A percentile compares a stretch with the other conserved stretches of the same genome.
phyloP scores from a whole-genome alignment of 1,140 invertebrate genomes.

The Formica exsecta region DNA sequence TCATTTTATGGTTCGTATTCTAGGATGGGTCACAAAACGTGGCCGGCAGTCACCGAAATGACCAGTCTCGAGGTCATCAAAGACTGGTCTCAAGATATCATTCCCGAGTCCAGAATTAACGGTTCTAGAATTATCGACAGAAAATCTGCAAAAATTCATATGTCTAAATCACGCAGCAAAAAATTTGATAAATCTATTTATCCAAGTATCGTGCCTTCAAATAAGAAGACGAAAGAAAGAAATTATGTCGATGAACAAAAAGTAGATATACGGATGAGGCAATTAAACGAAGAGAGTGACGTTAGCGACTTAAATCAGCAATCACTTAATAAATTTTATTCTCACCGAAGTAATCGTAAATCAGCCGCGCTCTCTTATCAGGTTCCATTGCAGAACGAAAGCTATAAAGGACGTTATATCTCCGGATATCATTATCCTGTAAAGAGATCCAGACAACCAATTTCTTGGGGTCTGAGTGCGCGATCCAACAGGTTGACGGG shows the following conservation, averaged over 20 bases:
- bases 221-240: background rate
- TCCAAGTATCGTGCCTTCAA: background rate
- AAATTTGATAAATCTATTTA: background rate
- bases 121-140: background rate
- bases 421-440: conserved; percentile 5
- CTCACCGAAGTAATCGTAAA: background rate
- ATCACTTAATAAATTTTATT: conserved; percentile 35
- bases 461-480: background rate
- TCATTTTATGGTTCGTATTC: no score
- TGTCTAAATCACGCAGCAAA: background rate
- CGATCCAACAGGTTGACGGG: conserved; percentile 36
- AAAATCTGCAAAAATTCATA: background rate
- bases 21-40: background rate
- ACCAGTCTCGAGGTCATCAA: conserved; percentile 28
- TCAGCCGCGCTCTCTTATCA: background rate
- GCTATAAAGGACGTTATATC: background rate
- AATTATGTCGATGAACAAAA: background rate
- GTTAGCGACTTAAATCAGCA: conserved; percentile 21
- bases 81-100: background rate
- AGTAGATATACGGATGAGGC: background rate
- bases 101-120: background rate
- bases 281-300: conserved; percentile 19
- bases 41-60: background rate
- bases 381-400: background rate
- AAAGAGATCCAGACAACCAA: conserved; percentile 6